phyloP scores from a whole-genome alignment of 2,797 vertebrate genomes.

The Chrysocyon brachyurus region DNA sequence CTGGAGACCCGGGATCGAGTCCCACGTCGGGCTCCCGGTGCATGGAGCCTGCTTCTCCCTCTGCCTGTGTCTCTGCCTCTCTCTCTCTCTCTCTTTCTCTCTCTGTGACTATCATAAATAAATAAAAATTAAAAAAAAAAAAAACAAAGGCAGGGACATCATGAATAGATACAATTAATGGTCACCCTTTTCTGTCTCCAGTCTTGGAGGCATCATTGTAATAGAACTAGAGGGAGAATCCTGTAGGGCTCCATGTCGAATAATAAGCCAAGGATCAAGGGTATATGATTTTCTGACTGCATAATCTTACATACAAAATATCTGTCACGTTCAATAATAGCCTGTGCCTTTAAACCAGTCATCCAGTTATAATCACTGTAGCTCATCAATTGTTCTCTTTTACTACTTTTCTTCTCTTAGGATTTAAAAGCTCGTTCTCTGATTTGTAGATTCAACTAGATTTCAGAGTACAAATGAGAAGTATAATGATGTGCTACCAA shows the following conservation, averaged over 20 bases:
- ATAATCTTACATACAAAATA: background rate
- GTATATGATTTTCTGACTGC: background rate
- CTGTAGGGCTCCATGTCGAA: background rate
- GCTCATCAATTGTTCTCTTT: background rate
- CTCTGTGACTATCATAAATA: too few relatives aligned
- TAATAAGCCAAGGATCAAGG: background rate
- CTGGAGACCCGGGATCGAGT: too few relatives aligned
- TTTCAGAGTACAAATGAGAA: background rate
- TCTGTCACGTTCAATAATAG: background rate
- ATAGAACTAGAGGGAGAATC: background rate
- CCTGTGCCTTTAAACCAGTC: background rate
- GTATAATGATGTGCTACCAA: background rate
- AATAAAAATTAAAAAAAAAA: too few relatives aligned
- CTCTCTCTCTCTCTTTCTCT: too few relatives aligned
- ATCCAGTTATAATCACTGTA: background rate
- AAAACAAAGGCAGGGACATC: background rate
- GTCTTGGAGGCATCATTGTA: background rate
- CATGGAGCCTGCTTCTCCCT: too few relatives aligned
- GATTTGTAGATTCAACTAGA: background rate
- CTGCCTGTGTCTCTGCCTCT: too few relatives aligned
- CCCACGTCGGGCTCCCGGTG: too few relatives aligned
- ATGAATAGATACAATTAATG: background rate
- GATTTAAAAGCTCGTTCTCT: background rate
- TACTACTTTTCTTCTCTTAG: conserved; percentile 13
- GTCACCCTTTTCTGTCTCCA: background rate